A percentile compares a stretch with the other conserved stretches of the same genome.
Evolutionary conservation across 2,888 invertebrate genomes (phyloP).

Genomic region (Flabesymbios commensalis): DNA sequence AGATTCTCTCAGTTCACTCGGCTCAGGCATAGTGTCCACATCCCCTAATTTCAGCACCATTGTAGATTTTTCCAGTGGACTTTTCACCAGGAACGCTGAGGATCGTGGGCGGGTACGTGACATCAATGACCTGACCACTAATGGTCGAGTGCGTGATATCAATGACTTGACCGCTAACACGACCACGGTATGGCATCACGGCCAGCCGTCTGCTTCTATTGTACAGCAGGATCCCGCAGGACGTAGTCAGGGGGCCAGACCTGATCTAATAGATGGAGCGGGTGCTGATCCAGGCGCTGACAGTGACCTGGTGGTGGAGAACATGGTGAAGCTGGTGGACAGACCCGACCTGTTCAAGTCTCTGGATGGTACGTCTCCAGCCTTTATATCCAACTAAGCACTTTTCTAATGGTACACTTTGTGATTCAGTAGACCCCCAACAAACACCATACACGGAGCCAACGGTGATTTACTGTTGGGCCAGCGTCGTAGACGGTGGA

Average conservation of each 20-base stretch:
- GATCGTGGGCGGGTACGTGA: neutral
- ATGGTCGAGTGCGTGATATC: no score
- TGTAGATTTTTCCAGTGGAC: constrained; percentile 93
- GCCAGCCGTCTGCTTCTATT: neutral
- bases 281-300: constrained; percentile 6
- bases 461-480: no score
- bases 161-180: no score
- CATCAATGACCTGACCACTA: neutral
- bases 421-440: no score
- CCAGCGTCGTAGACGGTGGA: no score
- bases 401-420: no score
- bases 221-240: neutral
- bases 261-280: constrained; percentile 3
- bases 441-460: no score
- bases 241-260: neutral
- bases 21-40: constrained; percentile 5
- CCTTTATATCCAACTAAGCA: no score
- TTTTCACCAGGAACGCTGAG: constrained; percentile 53
- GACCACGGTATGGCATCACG: no score
- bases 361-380: constrained; percentile 68
- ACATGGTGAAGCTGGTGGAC: constrained; percentile 65
- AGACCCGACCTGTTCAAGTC: constrained; percentile 94
- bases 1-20: constrained; percentile 22
- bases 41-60: constrained; percentile 64
- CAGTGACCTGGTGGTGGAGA: constrained; percentile 42